Evolutionary conservation across 1,140 invertebrate species (phyloP), one percentile per base, ranked within the genome.

Genomic region (Rhopalosiphum padi): DNA sequence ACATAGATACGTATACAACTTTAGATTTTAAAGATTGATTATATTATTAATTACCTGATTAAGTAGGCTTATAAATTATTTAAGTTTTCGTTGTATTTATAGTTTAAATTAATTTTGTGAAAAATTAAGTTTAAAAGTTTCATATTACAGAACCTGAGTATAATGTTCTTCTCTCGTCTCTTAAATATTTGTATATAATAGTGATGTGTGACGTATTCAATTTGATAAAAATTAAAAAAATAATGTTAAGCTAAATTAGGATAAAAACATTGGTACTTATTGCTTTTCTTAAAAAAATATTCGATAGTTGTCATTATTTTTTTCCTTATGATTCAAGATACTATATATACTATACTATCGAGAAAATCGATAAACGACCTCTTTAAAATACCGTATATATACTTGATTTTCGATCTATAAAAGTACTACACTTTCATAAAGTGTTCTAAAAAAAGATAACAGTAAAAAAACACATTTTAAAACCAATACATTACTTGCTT

Each of bases 401-500:
- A 68, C 30, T 68, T n/a, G 60, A n/a, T 68, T 68, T 68, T 11
- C 30, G 60, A 68, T 68, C 60, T 68, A 68, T 68, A 68, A n/a
- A 68, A 68, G 30, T n/a, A 6, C 11, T 18, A 68, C 60, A 68
- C 60, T 77, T 77, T 77, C 15, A n/a, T 2, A n/a, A 77, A 21
- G 60, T 77, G 60, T 77, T 77, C 15, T n/a, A 5, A 35, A n/a
- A 77, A 77, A 77, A 77, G 60, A 77, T 77, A 77, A n/a, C 60
- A 77, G 30, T 77, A 77, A 77, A 77, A 68, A 77, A 77, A n/a
- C 60, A 77, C 60, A 77, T 77, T n/a, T 77, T 77, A 77, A 35
- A 77, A 77, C 60, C 60, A 77, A 77, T 77, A 77, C 60, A 77
- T 77, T 77, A 77, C 15, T n/a, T n/a, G 15, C 15, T 77, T 77